Evolutionary conservation across 2,113 vertebrate genomes (phyloP).

Genomic region (Rhabdornis inornatus): DNA sequence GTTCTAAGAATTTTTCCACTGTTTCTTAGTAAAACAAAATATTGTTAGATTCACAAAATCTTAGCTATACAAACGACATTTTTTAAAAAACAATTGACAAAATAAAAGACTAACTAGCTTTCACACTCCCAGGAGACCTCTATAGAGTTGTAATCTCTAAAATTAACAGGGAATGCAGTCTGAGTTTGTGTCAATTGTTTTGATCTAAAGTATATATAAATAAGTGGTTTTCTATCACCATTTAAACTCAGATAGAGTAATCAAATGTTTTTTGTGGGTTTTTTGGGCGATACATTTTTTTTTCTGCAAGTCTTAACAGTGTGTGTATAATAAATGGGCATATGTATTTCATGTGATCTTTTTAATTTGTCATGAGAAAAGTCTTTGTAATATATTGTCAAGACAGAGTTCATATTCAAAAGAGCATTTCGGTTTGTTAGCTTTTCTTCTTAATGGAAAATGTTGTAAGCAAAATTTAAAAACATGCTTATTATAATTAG

Average conservation of each 20-base stretch:
- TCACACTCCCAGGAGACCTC: neutral
- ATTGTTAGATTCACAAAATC: neutral
- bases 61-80: neutral
- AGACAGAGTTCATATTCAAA: neutral
- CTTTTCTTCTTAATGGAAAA: neutral
- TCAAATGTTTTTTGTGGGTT: neutral
- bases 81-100: neutral
- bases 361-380: conserved; percentile 1
- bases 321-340: neutral
- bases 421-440: neutral
- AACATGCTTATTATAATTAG: conserved; percentile 25
- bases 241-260: neutral
- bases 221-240: neutral
- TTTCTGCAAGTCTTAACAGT: neutral
- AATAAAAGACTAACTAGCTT: neutral
- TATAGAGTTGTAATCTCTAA: neutral
- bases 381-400: neutral
- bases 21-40: neutral
- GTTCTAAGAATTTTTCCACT: neutral
- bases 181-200: neutral
- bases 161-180: neutral
- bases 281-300: neutral
- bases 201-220: neutral
- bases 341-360: neutral
- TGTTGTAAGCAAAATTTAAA: neutral